A percentile compares a stretch with the other conserved stretches of the same genome.
Evolutionary conservation across 1,140 invertebrate genomes (phyloP).

Genomic region (Aphelenchoides fujianensis): DNA sequence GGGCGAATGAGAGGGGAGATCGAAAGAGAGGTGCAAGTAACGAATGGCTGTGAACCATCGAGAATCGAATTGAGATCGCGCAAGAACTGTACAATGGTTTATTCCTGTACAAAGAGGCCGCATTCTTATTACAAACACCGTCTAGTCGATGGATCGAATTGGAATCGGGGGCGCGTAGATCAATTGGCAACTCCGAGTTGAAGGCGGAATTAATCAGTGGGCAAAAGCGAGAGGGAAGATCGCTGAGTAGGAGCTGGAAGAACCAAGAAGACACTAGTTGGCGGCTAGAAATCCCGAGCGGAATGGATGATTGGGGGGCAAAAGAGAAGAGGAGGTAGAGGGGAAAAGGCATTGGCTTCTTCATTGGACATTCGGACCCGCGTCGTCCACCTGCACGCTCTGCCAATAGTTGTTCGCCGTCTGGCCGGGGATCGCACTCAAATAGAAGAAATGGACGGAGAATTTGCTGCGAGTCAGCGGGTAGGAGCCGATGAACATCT

Average conservation of each 20-base stretch:
- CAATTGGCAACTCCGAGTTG: too few species aligned
- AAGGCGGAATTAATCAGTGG: too few species aligned
- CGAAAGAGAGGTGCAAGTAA: too few species aligned
- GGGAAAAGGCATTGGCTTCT: background rate
- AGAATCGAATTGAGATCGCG: background rate
- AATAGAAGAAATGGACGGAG: constrained; percentile 12
- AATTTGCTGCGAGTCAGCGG: background rate
- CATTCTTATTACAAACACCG: background rate
- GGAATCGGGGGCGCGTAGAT: too few species aligned
- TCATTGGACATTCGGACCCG: too few species aligned
- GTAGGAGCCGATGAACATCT: background rate
- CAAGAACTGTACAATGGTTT: background rate
- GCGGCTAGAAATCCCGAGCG: background rate
- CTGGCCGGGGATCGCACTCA: background rate
- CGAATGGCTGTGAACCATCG: too few species aligned
- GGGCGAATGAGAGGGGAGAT: too few species aligned
- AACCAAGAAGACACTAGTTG: background rate
- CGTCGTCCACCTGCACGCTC: background rate
- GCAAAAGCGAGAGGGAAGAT: too few species aligned
- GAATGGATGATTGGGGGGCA: too few species aligned
- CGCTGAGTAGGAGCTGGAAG: background rate
- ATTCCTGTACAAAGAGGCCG: background rate
- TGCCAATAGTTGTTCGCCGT: constrained; percentile 4
- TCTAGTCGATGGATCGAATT: background rate
- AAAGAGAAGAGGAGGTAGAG: too few species aligned